A percentile compares a stretch with the other conserved stretches of the same genome.
Conservation (phyloP, 1,140 invertebrate genomes). For the Galendromus occidentalis region DNA sequence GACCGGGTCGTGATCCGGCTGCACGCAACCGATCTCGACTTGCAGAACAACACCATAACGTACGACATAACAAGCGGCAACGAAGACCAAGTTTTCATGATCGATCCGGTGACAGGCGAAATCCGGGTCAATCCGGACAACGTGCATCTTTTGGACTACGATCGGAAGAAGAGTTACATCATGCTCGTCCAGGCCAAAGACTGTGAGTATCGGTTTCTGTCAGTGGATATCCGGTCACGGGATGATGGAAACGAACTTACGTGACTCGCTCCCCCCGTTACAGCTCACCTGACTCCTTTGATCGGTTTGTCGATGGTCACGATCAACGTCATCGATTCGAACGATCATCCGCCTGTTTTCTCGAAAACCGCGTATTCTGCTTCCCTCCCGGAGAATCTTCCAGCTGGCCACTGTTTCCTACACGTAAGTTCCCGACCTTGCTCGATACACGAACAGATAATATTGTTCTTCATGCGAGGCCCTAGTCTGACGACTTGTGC, state of each 20-base stretch:
- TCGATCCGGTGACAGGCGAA: constrained; percentile 22
- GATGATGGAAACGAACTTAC: background rate
- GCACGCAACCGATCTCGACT: constrained; percentile 23
- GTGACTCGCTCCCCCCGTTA: background rate
- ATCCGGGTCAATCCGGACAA: constrained; percentile 19
- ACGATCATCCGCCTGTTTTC: constrained; percentile 24
- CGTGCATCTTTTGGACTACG: constrained; percentile 21
- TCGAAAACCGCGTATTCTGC: constrained; percentile 21
- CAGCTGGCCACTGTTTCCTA: constrained; percentile 22
- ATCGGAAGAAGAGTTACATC: constrained; percentile 21
- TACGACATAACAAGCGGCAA: constrained; percentile 25
- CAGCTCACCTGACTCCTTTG: constrained; percentile 20
- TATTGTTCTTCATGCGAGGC: too few species aligned
- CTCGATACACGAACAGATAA: too few species aligned
- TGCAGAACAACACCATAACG: constrained; percentile 22
- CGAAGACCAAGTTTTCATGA: constrained; percentile 23
- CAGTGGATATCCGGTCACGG: too few species aligned
- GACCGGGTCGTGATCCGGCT: constrained; percentile 20
- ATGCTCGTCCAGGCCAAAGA: constrained; percentile 24
- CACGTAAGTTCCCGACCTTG: constrained; percentile 18
- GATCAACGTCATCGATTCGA: constrained; percentile 23
- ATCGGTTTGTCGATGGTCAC: constrained; percentile 23
- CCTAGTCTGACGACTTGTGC: too few species aligned
- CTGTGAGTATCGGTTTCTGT: constrained; percentile 21
- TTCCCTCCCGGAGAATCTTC: constrained; percentile 21